A percentile compares a stretch with the other conserved stretches of the same genome.
These are phyloP conservation scores for Neofelis nebulosa DNA, from an alignment of 2,113 vertebrate genomes.

Conservation along the genomic window DNA sequence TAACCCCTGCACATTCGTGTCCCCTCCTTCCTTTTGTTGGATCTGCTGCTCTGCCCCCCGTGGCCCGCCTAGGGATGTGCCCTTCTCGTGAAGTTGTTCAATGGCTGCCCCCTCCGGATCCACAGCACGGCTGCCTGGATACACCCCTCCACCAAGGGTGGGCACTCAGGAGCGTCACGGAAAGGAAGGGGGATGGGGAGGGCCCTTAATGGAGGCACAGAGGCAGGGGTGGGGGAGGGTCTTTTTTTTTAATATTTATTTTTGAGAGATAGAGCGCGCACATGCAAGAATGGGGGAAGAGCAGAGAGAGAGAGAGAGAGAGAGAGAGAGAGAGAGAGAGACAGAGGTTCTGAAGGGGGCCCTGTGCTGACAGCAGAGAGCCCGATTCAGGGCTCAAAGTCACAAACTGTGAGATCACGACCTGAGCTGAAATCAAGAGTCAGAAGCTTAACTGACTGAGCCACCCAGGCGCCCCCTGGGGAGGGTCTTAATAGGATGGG, in stretches of 20 bases:
- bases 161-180: background rate
- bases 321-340: no score
- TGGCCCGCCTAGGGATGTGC: conserved; percentile 80
- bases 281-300: no score
- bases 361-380: no score
- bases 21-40: background rate
- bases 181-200: background rate
- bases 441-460: no score
- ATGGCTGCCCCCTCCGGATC: conserved; percentile 92
- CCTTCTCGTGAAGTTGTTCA: conserved; percentile 91
- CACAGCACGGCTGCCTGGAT: conserved; percentile 90
- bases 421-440: no score
- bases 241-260: no score
- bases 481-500: background rate
- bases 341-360: no score
- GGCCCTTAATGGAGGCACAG: background rate
- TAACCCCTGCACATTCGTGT: background rate
- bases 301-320: no score
- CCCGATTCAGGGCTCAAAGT: no score
- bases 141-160: conserved; percentile 90
- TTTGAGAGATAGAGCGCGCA: no score
- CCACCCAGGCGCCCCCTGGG: background rate
- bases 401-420: no score
- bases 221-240: background rate
- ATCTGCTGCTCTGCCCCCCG: background rate